A percentile compares a stretch with the other conserved stretches of the same genome.
phyloP scores from a whole-genome alignment of 2,797 vertebrate species.

The Spinus pinus region DNA sequence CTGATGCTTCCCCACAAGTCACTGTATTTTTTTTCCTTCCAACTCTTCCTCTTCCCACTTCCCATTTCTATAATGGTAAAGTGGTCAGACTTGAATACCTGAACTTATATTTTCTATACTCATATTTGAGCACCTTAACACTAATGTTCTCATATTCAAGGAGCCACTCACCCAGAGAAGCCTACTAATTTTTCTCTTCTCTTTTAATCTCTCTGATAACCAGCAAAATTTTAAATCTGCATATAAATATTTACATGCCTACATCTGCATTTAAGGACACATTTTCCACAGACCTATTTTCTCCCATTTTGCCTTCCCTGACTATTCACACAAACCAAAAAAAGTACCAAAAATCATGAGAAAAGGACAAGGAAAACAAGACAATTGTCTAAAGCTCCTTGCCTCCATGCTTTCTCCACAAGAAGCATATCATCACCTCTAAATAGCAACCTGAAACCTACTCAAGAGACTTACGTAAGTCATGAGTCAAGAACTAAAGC shows the following conservation, averaged over 20 bases:
- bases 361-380: constrained; percentile 1
- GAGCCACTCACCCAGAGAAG: background rate
- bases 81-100: background rate
- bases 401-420: background rate
- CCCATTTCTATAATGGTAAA: background rate
- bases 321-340: background rate
- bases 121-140: background rate
- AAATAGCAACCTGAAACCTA: constrained; percentile 65
- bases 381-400: background rate
- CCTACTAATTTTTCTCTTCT: background rate
- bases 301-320: background rate
- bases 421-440: constrained; percentile 39
- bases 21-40: background rate
- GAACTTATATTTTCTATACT: background rate
- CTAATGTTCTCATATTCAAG: background rate
- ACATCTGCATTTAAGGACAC: background rate
- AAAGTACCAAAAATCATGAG: background rate
- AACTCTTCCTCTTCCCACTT: constrained; percentile 11
- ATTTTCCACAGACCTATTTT: background rate
- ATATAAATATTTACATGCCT: background rate
- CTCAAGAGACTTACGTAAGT: constrained; percentile 53
- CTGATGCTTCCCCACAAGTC: background rate
- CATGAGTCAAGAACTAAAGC: constrained; percentile 45
- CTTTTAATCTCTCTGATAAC: background rate
- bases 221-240: background rate